Evolutionary conservation across 2,797 vertebrate species (phyloP).

Genomic region (Gila robusta): DNA sequence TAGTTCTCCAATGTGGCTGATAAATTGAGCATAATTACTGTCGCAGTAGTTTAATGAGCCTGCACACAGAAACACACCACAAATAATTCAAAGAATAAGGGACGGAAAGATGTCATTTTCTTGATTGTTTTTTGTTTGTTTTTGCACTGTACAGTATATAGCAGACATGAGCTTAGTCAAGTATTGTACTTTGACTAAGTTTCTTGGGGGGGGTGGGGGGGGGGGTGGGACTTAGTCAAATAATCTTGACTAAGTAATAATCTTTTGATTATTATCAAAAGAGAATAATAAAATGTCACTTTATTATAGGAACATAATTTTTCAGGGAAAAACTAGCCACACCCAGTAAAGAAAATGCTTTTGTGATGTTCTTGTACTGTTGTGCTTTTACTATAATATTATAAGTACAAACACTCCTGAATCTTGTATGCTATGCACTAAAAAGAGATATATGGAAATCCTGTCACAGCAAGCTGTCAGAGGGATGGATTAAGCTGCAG

Average conservation of each 20-base stretch:
- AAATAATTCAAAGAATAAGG: background rate
- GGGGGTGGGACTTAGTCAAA: background rate
- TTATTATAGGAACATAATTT: background rate
- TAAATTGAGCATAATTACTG: slow-evolving; percentile 16
- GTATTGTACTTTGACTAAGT: background rate
- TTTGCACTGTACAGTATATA: background rate
- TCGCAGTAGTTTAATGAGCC: slow-evolving; percentile 31
- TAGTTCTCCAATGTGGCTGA: slow-evolving; percentile 15
- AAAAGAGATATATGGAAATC: slow-evolving; percentile 50
- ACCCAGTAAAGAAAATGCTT: background rate
- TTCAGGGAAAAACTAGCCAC: background rate
- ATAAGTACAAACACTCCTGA: background rate
- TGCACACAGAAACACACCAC: background rate
- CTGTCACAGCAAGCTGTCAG: slow-evolving; percentile 49
- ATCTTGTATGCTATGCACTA: slow-evolving; percentile 1
- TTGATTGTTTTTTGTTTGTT: slow-evolving; percentile 15
- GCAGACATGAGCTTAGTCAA: background rate
- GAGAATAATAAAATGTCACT: background rate
- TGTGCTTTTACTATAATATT: background rate
- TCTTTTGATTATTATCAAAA: no score
- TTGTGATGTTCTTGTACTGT: background rate
- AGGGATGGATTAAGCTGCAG: slow-evolving; percentile 40
- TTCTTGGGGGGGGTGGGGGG: background rate
- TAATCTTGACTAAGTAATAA: no score
- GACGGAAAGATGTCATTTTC: background rate